These are phyloP conservation scores for Schizaphis graminum DNA, from an alignment of 2,888 invertebrate genomes.

Conservation along the genomic window DNA sequence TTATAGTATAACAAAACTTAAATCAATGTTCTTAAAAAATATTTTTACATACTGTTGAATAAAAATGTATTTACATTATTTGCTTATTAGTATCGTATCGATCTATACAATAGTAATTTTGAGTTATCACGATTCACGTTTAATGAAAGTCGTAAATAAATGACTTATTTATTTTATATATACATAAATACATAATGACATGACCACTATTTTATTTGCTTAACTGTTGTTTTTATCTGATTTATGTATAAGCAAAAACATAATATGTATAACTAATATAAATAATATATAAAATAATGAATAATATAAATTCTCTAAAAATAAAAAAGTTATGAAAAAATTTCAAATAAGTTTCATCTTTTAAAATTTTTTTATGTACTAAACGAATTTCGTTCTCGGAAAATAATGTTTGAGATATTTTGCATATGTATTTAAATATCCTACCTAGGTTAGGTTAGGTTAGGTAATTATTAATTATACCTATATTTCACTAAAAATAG, in stretches of 20 bases:
- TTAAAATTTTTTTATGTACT: background rate
- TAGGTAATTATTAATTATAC: background rate
- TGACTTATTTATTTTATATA: background rate
- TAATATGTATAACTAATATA: no score
- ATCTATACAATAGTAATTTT: no score
- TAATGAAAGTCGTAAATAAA: background rate
- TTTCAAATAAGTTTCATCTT: background rate
- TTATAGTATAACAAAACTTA: no score
- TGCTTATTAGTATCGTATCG: no score
- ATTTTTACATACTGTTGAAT: no score
- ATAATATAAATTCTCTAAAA: background rate
- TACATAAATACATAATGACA: no score
- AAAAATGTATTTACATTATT: no score
- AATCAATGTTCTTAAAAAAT: no score
- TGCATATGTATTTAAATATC: background rate
- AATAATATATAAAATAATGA: no score
- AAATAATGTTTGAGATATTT: background rate
- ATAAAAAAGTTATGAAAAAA: background rate
- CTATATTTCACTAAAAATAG: background rate
- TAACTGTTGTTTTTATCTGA: background rate
- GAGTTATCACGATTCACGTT: background rate
- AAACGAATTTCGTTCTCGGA: background rate
- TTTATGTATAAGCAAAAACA: no score
- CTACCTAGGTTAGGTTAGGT: background rate
- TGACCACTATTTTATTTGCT: background rate